Base-by-base conservation (phyloP, 2,888 invertebrate genomes). In the Melieria crassipennis region DNA sequence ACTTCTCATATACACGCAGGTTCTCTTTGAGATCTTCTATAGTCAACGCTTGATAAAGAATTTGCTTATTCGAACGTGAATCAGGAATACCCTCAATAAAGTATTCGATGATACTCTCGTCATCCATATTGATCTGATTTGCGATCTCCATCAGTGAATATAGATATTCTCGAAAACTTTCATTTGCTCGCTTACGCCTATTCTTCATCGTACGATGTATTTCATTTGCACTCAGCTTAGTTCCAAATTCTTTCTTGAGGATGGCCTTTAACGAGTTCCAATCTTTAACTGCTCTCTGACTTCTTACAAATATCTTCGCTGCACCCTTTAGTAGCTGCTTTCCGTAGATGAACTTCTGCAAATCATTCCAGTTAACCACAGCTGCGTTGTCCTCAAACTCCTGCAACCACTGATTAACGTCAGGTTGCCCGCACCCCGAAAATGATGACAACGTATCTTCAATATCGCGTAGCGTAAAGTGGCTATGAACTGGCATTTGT, bases 281-380 rank as follows among this genome's bases (percentile, higher is more conserved):
- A 61, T 52, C 45, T 0, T 61, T 68, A 7, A 68, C 48, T n/a
- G 43, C 68, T 52, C 61, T n/a, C 43, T 72, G 70, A 60, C 73
- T 52, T 9, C 73, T 16, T 11, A 76, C 57, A 60, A 70, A 74
- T 46, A 70, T 47, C 56, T 71, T 74, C 7, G 70, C 75, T 0
- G 74, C 71, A 6, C 73, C 73, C 9, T 52, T 71, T 13, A 75
- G 43, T 56, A 76, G 9, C 10, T 75, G 74, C 56, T 73, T 74
- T 3, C 45, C 71, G 42, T 74, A 74, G 3, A 75, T 58, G 42
- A 70, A 75, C n/a, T 71, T 75, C 7, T 74, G 74, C 7, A 74
- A 11, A 3, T 58, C 52, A 50, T 72, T 71, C 73, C 76, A 74
- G 3, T 55, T 50, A 4, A 73, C 76, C 4, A 57, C 69, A 4